Evolutionary conservation across 2,888 invertebrate genomes (phyloP).

Genomic region (Morpho deidamia): DNA sequence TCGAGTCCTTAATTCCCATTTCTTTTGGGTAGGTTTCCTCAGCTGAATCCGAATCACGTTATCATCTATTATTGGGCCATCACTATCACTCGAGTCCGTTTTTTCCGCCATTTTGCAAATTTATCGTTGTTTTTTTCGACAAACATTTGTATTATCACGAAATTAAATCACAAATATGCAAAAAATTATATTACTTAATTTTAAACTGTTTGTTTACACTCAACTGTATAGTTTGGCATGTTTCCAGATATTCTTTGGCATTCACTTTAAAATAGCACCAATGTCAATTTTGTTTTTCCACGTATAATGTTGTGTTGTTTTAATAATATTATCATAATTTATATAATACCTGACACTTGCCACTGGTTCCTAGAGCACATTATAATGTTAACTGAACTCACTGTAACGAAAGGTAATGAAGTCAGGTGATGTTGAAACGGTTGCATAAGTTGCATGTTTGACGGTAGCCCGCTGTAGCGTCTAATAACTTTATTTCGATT

Average conservation of each 20-base stretch:
- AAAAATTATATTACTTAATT: constrained; percentile 39
- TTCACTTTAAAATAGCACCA: constrained; percentile 68
- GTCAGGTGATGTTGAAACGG: constrained; percentile 37
- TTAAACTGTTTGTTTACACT: constrained; percentile 73
- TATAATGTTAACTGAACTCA: constrained; percentile 58
- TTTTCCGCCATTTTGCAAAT: constrained; percentile 51
- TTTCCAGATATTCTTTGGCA: constrained; percentile 59
- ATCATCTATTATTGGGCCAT: constrained; percentile 67
- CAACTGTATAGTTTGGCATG: constrained; percentile 67
- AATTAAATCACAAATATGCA: constrained; percentile 35
- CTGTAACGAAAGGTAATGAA: constrained; percentile 14
- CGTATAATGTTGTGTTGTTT: constrained; percentile 29
- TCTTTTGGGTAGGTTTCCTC: constrained; percentile 79
- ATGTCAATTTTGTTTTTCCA: constrained; percentile 74
- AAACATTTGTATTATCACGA: constrained; percentile 29
- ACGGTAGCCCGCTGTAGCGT: constrained; percentile 42
- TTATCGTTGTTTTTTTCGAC: constrained; percentile 30
- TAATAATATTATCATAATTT: constrained; percentile 9
- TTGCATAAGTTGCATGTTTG: constrained; percentile 27
- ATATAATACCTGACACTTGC: constrained; percentile 22
- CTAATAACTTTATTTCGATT: constrained; percentile 53
- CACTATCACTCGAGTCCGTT: constrained; percentile 58
- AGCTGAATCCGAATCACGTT: constrained; percentile 80
- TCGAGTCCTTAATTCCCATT: constrained; percentile 81
- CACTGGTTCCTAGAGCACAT: constrained; percentile 47